phyloP scores from a whole-genome alignment of 2,797 vertebrate genomes.

The Tragelaphus eurycerus region DNA sequence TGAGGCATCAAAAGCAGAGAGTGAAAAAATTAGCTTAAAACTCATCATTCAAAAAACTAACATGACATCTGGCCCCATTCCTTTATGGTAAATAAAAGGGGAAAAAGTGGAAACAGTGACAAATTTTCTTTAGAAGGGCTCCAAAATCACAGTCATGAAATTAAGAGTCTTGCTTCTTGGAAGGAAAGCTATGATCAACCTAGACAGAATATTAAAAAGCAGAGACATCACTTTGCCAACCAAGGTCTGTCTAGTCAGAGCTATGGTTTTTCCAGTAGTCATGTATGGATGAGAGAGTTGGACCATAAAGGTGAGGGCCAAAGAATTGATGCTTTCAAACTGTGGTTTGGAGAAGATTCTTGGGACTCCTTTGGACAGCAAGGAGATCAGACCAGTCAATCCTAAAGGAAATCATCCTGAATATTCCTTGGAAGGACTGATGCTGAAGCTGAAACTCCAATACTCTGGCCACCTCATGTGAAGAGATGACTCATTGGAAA shows the following conservation, averaged over 20 bases:
- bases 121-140: background rate
- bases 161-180: background rate
- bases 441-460: background rate
- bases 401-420: background rate
- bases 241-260: background rate
- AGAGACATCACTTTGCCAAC: background rate
- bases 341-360: background rate
- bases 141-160: background rate
- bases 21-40: background rate
- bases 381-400: background rate
- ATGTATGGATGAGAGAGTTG: background rate
- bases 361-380: background rate
- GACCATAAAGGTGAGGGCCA: background rate
- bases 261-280: background rate
- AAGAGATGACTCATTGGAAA: background rate
- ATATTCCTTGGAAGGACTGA: background rate
- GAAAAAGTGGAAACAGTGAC: background rate
- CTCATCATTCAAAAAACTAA: background rate
- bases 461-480: background rate
- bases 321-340: background rate
- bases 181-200: background rate
- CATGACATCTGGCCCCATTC: background rate
- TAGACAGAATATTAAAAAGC: background rate
- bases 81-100: background rate
- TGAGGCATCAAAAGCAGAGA: fast-evolving